These are phyloP conservation scores for Aplidium turbinatum DNA, from an alignment of 23 tunicate species.

Conservation along the genomic window DNA sequence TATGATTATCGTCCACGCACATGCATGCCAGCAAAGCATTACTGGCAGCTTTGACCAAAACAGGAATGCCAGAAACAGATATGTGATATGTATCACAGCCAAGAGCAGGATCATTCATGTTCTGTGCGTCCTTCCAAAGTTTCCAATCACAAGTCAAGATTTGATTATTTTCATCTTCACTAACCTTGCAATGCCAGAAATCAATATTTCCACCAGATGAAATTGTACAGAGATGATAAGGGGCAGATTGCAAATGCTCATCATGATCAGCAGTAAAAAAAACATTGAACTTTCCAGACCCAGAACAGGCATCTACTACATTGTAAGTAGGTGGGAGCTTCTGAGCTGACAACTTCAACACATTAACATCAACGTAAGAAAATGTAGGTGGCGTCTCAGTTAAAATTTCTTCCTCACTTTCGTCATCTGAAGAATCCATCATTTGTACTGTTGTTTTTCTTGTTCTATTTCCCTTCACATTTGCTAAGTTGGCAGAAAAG, in stretches of 20 bases:
- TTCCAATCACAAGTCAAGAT: neutral
- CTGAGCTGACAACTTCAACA: constrained; percentile 36
- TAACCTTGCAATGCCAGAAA: constrained; percentile 57
- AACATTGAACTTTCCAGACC: constrained; percentile 43
- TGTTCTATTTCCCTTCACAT: constrained; percentile 17
- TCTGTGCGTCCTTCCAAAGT: constrained; percentile 8
- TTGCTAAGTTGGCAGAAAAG: constrained; percentile 38
- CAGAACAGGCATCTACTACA: constrained; percentile 47
- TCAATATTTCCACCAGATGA: constrained; percentile 49
- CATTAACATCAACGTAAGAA: constrained; percentile 36
- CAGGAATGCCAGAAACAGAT: constrained; percentile 46
- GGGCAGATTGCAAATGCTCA: constrained; percentile 39
- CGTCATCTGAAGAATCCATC: constrained; percentile 73
- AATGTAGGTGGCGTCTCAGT: constrained; percentile 7
- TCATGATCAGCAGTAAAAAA: constrained; percentile 46
- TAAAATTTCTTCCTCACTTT: constrained; percentile 32
- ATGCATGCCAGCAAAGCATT: constrained; percentile 74
- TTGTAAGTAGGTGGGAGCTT: neutral
- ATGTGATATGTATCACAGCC: neutral
- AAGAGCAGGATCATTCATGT: neutral
- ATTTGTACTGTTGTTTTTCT: constrained; percentile 45
- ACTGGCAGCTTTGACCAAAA: constrained; percentile 75
- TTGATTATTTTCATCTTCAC: neutral
- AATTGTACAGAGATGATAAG: constrained; percentile 56
- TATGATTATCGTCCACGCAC: neutral